Evolutionary conservation across 2,797 vertebrate species (phyloP).

Genomic region (Argyrosomus regius): DNA sequence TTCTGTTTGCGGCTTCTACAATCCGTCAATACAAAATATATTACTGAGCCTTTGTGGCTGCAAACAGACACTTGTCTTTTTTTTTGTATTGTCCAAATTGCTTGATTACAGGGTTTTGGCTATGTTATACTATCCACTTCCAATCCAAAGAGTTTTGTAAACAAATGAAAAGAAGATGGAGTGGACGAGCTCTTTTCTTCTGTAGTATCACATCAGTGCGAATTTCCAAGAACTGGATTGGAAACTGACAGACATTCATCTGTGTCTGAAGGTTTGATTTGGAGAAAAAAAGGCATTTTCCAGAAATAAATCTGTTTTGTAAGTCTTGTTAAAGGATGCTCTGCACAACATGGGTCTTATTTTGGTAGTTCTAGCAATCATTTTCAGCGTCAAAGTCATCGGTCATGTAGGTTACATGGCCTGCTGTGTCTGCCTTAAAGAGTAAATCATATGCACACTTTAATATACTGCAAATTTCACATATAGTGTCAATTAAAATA

Average conservation of each 20-base stretch:
- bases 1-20: conserved; percentile 34
- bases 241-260: conserved; percentile 1
- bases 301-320: neutral
- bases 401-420: neutral
- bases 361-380: neutral
- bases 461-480: neutral
- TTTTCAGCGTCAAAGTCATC: neutral
- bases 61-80: conserved; percentile 34
- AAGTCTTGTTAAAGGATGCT: neutral
- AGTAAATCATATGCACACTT: neutral
- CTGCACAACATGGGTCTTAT: neutral
- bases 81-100: conserved; percentile 17
- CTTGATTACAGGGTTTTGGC: conserved; percentile 35
- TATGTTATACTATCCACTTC: conserved; percentile 26
- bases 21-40: conserved; percentile 50
- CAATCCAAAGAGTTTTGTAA: conserved; percentile 22
- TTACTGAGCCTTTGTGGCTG: conserved; percentile 16
- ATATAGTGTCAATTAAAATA: neutral
- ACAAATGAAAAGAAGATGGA: conserved; percentile 22
- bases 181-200: conserved; percentile 13
- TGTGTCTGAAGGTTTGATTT: neutral
- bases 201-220: neutral
- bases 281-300: neutral
- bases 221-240: conserved; percentile 12
- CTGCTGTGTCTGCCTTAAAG: neutral